Conservation (phyloP, 1,140 invertebrate species). For the Luehdorfia chinensis region DNA sequence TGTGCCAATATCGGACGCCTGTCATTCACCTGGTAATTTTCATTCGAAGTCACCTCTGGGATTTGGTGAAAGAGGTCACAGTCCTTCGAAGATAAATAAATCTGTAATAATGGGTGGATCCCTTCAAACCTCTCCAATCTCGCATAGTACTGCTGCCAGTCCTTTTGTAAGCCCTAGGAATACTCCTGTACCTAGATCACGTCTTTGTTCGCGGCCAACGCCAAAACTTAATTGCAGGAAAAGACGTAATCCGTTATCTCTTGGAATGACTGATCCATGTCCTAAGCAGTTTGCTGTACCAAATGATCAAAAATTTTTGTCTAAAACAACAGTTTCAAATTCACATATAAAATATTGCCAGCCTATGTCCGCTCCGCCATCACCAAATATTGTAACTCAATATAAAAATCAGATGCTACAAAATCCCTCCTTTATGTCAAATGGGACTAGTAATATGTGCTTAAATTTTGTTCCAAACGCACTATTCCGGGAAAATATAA, state of each 20-base stretch:
- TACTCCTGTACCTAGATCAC: conserved; percentile 83
- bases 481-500: conserved; percentile 47
- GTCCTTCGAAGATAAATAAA: conserved; percentile 66
- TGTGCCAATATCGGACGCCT: conserved; percentile 87
- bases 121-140: conserved; percentile 64
- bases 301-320: conserved; percentile 64
- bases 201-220: conserved; percentile 56
- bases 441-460: conserved; percentile 48
- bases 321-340: conserved; percentile 46
- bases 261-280: conserved; percentile 47
- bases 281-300: conserved; percentile 65
- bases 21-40: conserved; percentile 78
- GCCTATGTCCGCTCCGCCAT: conserved; percentile 79
- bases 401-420: conserved; percentile 61
- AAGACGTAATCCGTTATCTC: conserved; percentile 46
- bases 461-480: conserved; percentile 56
- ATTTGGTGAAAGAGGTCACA: conserved; percentile 50
- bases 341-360: conserved; percentile 61
- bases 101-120: conserved; percentile 65
- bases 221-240: conserved; percentile 60
- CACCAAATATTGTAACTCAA: conserved; percentile 73
- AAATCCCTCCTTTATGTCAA: conserved; percentile 54
- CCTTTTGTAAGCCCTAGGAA: conserved; percentile 91
- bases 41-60: conserved; percentile 61
- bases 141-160: conserved; percentile 77